Evolutionary conservation across 30 jellyfish, hydroid and myxozoan genomes (phyloP).

Genomic region (Aurelia coerulea): DNA sequence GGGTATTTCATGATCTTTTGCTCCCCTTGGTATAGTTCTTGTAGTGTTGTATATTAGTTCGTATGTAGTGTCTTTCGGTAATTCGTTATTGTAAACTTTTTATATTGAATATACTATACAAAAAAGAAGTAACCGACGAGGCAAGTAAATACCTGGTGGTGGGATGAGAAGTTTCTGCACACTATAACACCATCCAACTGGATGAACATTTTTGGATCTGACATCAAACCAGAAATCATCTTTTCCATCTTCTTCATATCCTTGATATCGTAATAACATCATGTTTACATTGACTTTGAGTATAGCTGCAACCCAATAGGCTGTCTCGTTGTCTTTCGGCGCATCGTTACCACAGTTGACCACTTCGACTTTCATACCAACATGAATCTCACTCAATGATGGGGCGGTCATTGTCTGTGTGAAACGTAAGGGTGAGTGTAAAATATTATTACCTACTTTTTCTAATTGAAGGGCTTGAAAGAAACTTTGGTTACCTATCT

Average conservation of each 20-base stretch:
- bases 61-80: too few relatives aligned
- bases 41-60: too few relatives aligned
- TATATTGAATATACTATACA: too few relatives aligned
- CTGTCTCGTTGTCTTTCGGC: conserved; percentile 83
- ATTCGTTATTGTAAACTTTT: too few relatives aligned
- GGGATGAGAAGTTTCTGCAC: conserved; percentile 89
- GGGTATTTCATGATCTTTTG: too few relatives aligned
- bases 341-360: conserved; percentile 86
- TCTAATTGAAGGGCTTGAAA: too few relatives aligned
- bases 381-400: conserved; percentile 80
- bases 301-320: conserved; percentile 93
- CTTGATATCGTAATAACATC: conserved; percentile 89
- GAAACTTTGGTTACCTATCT: too few relatives aligned
- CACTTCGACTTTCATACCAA: conserved; percentile 96
- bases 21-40: too few relatives aligned
- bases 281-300: conserved; percentile 73
- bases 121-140: too few relatives aligned
- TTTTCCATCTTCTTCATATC: conserved; percentile 72
- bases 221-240: conserved; percentile 96
- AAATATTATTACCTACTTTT: too few relatives aligned
- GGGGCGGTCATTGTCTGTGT: conserved; percentile 82
- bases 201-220: conserved; percentile 88
- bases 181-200: conserved; percentile 98
- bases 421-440: not conserved
- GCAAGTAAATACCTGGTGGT: conserved; percentile 77